Base-by-base conservation (phyloP, 2,113 vertebrate genomes). In the Gallinago jamesoni region DNA sequence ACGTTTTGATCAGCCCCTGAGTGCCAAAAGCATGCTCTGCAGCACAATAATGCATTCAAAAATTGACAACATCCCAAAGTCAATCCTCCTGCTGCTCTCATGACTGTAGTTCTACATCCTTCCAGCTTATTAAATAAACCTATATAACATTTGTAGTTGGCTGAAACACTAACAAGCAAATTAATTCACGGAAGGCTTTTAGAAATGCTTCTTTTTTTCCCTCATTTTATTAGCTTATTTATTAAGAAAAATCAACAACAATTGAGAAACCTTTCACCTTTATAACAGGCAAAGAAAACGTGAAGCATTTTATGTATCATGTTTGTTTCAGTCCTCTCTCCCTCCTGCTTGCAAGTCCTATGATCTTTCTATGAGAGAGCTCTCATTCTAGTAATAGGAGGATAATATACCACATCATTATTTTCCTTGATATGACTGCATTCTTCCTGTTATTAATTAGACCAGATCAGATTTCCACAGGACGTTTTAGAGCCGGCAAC, bases 361-460 rank as follows among this genome's bases (percentile, higher is more conserved):
- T 21, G 22, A 57, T n/a, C 16, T 52, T 87, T 73, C 57, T 39
- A 33, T 37, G 37, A 47, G 7, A 14, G 4, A 30, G 41, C 4
- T 56, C 47, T 90, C 39, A 74, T n/a, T 60, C 27, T 56, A 23
- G 28, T 35, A 57, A 78, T 9, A 60, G 39, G 5, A 87, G 5
- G 7, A 76, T 39, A 89, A 57, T 30, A 47, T 2, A 78, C 8
- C 8, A 59, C 39, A 37, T 25, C 22, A 37, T 53, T 73, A 18
- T 31, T 73, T 81, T 80, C 41, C 39, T 73, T 83, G 35, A 64
- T 31, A 10, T 66, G 19, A 64, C 37, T 45, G 7, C 12, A n/a
- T 85, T 77, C 41, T 66, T 80, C 37, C 25, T 31, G 27, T 53
- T 70, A 43, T 31, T 91, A 76, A 79, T 91, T 53, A 90, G 66